These are phyloP conservation scores for Ceratitis capitata DNA, from an alignment of 1,140 invertebrate genomes.

Conservation along the genomic window DNA sequence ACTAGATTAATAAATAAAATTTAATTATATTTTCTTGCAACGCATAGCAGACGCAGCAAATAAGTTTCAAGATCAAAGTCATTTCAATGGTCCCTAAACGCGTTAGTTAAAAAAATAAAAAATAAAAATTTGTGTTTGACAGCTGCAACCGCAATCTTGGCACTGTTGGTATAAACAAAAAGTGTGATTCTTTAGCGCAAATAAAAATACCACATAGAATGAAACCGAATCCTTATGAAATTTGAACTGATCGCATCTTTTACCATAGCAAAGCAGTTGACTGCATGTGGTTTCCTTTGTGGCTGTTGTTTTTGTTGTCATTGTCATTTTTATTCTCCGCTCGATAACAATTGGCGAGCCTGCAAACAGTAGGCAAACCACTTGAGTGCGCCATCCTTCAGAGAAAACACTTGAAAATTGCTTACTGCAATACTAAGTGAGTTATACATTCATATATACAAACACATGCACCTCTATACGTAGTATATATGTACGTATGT, in stretches of 20 bases:
- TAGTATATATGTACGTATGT: neutral
- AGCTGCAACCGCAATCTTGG: neutral
- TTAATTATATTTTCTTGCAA: neutral
- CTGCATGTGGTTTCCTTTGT: neutral
- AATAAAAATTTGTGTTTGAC: neutral
- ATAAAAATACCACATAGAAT: neutral
- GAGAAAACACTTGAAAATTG: neutral
- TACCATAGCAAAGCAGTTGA: neutral
- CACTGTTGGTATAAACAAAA: constrained; percentile 24
- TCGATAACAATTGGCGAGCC: neutral
- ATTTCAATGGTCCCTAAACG: neutral
- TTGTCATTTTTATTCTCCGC: neutral
- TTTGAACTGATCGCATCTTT: neutral
- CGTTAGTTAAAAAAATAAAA: neutral
- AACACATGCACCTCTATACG: too few species aligned
- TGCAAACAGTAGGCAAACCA: neutral
- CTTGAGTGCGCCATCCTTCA: neutral
- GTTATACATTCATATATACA: too few species aligned
- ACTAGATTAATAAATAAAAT: neutral
- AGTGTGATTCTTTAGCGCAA: too few species aligned
- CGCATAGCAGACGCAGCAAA: neutral
- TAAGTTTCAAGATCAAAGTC: neutral
- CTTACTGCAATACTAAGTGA: neutral
- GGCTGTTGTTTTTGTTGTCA: neutral
- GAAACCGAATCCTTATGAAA: neutral